phyloP scores from a whole-genome alignment of 2,113 vertebrate genomes.

The Delphinus delphis region DNA sequence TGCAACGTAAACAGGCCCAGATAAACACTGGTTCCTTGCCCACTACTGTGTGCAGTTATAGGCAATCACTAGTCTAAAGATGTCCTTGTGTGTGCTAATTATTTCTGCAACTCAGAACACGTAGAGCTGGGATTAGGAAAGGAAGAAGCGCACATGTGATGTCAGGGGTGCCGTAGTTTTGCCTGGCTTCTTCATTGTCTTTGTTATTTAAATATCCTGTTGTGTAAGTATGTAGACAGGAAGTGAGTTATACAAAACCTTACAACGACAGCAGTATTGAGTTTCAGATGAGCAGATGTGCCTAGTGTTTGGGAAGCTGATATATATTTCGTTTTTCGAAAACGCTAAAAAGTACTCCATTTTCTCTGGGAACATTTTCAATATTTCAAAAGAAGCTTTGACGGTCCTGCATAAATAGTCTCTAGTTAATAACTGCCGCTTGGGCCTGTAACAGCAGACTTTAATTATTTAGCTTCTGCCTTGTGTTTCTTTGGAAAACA shows the following conservation, averaged over 20 bases:
- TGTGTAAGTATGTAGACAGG: slow-evolving; percentile 85
- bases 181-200: slow-evolving; percentile 66
- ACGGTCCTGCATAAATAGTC: neutral
- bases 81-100: neutral
- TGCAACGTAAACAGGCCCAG: neutral
- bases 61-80: neutral
- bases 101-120: neutral
- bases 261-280: slow-evolving; percentile 71
- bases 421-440: neutral
- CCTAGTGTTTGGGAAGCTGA: neutral
- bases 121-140: neutral
- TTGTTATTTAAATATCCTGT: slow-evolving; percentile 86
- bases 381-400: slow-evolving; percentile 55
- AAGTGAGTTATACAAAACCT: slow-evolving; percentile 82
- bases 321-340: slow-evolving; percentile 55
- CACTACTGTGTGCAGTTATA: neutral
- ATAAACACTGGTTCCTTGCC: slow-evolving; percentile 26
- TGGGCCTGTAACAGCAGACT: slow-evolving; percentile 7
- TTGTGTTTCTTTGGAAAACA: slow-evolving; percentile 69
- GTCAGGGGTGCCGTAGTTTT: slow-evolving; percentile 44
- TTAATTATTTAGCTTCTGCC: slow-evolving; percentile 72
- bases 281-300: slow-evolving; percentile 79
- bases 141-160: slow-evolving; percentile 10
- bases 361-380: slow-evolving; percentile 48
- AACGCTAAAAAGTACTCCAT: slow-evolving; percentile 11